Evolutionary conservation across 2,888 invertebrate genomes (phyloP).

Genomic region (Drosophila trichaetosa): DNA sequence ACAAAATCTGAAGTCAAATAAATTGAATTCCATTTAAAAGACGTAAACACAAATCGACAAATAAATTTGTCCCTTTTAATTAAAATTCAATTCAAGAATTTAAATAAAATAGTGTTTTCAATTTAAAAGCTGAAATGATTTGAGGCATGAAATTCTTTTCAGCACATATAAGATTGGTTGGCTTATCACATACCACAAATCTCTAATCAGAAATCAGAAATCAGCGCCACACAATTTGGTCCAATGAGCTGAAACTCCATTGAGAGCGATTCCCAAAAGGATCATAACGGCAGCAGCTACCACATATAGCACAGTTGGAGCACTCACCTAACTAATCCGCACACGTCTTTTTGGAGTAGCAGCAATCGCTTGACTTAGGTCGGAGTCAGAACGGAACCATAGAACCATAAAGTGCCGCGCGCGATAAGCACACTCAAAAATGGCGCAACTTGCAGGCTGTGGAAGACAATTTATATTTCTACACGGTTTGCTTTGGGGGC

Average conservation of each 20-base stretch:
- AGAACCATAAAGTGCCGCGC: slow-evolving; percentile 25
- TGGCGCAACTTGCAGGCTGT: slow-evolving; percentile 15
- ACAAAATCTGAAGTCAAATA: background rate
- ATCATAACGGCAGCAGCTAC: slow-evolving; percentile 6
- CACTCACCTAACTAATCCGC: slow-evolving; percentile 10
- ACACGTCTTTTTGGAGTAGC: slow-evolving; percentile 1
- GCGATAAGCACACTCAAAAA: slow-evolving; percentile 30
- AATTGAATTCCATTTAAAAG: background rate
- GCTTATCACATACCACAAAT: slow-evolving; percentile 46
- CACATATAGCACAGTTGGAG: background rate
- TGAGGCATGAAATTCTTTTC: slow-evolving; percentile 22
- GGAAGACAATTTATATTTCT: slow-evolving; percentile 36
- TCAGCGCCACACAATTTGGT: slow-evolving; percentile 40
- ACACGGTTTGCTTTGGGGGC: slow-evolving; percentile 5
- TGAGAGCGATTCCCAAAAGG: slow-evolving; percentile 25
- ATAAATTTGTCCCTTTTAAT: background rate
- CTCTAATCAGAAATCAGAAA: slow-evolving; percentile 40
- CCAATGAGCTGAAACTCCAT: slow-evolving; percentile 32
- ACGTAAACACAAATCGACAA: background rate
- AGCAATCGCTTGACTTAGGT: slow-evolving; percentile 45
- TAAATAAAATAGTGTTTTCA: slow-evolving; percentile 5
- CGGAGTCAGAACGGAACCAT: slow-evolving; percentile 32
- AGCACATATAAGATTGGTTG: slow-evolving; percentile 30
- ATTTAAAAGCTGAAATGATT: slow-evolving; percentile 19
- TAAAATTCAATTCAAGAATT: background rate